A percentile compares a stretch with the other conserved stretches of the same genome.
phyloP scores from a whole-genome alignment of 2,888 invertebrate species.

The Zele albiditarsus region DNA sequence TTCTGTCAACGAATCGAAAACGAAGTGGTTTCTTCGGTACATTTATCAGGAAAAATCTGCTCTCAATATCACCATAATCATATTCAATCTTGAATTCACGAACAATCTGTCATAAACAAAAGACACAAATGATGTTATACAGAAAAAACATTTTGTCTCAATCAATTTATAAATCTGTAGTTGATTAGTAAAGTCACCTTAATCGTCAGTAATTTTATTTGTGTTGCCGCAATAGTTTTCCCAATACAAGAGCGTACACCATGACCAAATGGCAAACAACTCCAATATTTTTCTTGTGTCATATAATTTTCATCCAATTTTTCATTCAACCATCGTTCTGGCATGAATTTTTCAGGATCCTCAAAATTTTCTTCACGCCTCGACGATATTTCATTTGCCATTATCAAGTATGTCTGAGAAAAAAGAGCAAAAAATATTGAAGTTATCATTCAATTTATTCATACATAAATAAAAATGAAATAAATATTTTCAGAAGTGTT shows the following conservation, averaged over 20 bases:
- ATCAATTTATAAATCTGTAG: conserved; percentile 12
- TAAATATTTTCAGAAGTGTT: conserved; percentile 13
- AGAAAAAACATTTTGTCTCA: neutral
- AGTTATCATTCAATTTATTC: no score
- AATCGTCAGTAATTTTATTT: conserved; percentile 76
- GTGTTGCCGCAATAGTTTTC: conserved; percentile 77
- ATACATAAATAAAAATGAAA: no score
- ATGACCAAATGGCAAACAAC: conserved; percentile 79
- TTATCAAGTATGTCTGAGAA: conserved; percentile 76
- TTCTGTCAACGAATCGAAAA: conserved; percentile 79
- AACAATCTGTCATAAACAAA: conserved; percentile 76
- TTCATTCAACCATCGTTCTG: conserved; percentile 78
- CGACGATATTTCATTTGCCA: conserved; percentile 79
- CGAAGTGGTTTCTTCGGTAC: conserved; percentile 78
- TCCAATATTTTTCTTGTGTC: conserved; percentile 73
- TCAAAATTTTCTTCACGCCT: conserved; percentile 80
- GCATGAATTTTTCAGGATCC: conserved; percentile 77
- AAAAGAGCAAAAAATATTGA: neutral
- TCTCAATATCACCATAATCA: conserved; percentile 79
- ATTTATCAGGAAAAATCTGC: conserved; percentile 76
- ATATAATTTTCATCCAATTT: conserved; percentile 60
- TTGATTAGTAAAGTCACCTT: conserved; percentile 71
- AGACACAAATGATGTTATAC: conserved; percentile 19
- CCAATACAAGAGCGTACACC: conserved; percentile 79
- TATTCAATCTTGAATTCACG: conserved; percentile 79